These are phyloP conservation scores for Capromys pilorides DNA, from an alignment of 2,797 vertebrate species.

Conservation along the genomic window DNA sequence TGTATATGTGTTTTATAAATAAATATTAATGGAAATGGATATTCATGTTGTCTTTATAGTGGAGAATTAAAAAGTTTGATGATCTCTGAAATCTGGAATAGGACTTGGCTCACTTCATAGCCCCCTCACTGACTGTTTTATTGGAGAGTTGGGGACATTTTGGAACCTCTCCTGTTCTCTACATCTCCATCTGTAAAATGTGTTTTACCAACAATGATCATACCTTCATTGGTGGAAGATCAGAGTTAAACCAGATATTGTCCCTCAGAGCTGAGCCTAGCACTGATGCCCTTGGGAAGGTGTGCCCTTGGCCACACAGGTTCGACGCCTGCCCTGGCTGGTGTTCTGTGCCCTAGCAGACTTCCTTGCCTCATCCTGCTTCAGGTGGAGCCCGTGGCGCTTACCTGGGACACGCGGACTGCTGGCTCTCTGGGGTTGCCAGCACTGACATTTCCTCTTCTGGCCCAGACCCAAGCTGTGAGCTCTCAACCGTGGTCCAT, in stretches of 20 bases:
- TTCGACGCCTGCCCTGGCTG: accelerated
- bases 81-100: background rate
- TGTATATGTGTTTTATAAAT: background rate
- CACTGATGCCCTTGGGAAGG: background rate
- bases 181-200: background rate
- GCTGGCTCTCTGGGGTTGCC: background rate
- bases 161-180: background rate
- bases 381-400: accelerated
- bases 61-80: background rate
- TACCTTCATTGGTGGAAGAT: background rate
- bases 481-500: background rate
- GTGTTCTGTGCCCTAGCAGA: accelerated
- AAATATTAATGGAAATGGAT: background rate
- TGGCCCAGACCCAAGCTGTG: background rate
- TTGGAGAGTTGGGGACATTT: background rate
- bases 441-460: background rate
- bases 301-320: accelerated
- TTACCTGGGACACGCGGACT: background rate
- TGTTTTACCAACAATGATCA: background rate
- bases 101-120: background rate
- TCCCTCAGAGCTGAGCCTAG: accelerated
- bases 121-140: accelerated
- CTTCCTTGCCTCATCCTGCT: too few relatives aligned
- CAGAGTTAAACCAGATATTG: background rate
- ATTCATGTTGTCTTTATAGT: background rate